Evolutionary conservation across 37 sponge, comb jelly and placozoan species (phyloP), one percentile per base, ranked within the genome.

Genomic region (Eunapius fragilis): DNA sequence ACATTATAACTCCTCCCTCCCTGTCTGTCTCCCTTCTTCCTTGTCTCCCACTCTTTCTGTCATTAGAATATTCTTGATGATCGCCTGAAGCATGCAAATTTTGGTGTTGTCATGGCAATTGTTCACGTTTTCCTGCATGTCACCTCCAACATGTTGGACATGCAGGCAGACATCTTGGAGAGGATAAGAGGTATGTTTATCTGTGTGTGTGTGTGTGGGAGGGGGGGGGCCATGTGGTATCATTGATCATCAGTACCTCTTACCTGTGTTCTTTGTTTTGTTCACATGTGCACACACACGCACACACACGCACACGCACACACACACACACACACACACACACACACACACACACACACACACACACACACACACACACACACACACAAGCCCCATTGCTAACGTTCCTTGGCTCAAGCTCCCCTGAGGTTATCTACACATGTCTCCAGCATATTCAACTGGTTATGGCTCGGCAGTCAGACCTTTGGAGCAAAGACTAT

Each of bases 401-500:
- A 69, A 96, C 97, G 2, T 78, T 92, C 68, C 84, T 94, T 14
- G 92, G 95, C 0, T 87, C 89, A 27, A 74, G 84, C 47, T 86
- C 87, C 38, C 58, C 95, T 9, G 97, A 96, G 82, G 67, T 89
- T 37, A 89, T 88, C 11, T 94, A 94, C 86, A 84, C 91, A 11
- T 91, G 95, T 67, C 88, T 96, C 0, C 90, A 94, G 28, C 97
- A 96, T 82, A 49, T 96, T 30, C 93, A 96, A 70, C 83, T 96
- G 30, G 75, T 96, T 41, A 31, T 96, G 72, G 85, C 85, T n/a
- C 72, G 82, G 25, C 86, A 89, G 75, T 85, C 91, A 33, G 58
- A 82, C 26, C 58, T 94, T 28, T 87, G 87, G 68, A 74, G 71
- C 34, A 28, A 85, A 3, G 86, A 92, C 69, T 96, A 84, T 80